Percentiles rank a stretch among this genome's conserved stretches.
phyloP scores from a whole-genome alignment of 2,113 vertebrate genomes.

The Sardina pilchardus region DNA sequence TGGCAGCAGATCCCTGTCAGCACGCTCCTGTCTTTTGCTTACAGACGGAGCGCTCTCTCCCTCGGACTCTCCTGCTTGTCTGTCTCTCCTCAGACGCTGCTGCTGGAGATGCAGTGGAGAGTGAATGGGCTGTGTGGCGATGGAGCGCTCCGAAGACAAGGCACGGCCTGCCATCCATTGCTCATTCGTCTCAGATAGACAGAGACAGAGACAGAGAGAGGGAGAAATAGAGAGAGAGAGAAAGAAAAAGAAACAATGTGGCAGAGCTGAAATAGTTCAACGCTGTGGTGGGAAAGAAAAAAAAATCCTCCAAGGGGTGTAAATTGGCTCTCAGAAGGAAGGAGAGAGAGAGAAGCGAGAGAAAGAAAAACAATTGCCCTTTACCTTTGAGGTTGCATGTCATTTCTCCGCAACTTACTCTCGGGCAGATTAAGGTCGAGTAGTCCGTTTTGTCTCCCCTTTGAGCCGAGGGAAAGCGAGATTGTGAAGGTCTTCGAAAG shows the following conservation, averaged over 20 bases:
- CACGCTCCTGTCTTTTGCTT: not conserved
- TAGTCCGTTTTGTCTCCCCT: conserved; percentile 59
- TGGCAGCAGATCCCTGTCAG: not conserved
- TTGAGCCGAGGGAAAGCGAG: conserved; percentile 61
- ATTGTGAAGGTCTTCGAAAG: conserved; percentile 70
- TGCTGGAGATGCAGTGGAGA: not conserved
- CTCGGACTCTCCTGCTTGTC: not conserved
- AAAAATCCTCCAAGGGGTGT: conserved; percentile 55
- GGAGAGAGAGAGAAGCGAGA: conserved; percentile 40
- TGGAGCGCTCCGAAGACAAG: conserved; percentile 39
- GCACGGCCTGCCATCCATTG: conserved; percentile 40
- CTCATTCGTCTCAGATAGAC: conserved; percentile 50
- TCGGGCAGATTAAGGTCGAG: conserved; percentile 78
- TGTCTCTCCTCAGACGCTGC: not conserved
- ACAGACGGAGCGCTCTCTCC: conserved; percentile 7
- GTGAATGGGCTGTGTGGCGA: conserved; percentile 34
- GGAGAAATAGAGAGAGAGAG: conserved; percentile 55
- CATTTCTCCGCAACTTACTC: conserved; percentile 69
- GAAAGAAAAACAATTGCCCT: conserved; percentile 69
- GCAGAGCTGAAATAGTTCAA: conserved; percentile 62
- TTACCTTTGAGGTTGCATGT: conserved; percentile 77
- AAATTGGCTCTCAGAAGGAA: conserved; percentile 70
- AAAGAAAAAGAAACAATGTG: conserved; percentile 55
- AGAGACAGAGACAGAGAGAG: conserved; percentile 53
- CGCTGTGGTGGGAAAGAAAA: conserved; percentile 40